Evolutionary conservation across 2,113 vertebrate genomes (phyloP).

Genomic region (Boulengeromyrus knoepffleri): DNA sequence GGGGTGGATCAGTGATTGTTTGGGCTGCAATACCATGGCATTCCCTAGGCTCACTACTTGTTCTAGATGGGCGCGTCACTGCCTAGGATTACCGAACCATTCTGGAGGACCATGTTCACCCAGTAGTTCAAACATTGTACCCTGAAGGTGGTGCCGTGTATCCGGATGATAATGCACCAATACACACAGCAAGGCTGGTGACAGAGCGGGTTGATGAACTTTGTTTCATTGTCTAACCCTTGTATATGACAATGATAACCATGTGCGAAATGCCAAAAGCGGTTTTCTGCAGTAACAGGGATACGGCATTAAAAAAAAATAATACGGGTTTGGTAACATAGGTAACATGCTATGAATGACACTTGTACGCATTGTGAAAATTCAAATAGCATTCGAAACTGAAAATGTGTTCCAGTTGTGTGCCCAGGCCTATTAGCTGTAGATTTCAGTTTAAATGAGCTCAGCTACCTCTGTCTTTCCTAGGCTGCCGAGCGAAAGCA

Average conservation of each 20-base stretch:
- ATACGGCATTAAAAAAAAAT: slow-evolving; percentile 19
- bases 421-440: slow-evolving; percentile 32
- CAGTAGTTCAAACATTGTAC: neutral
- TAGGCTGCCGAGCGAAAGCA: slow-evolving; percentile 2
- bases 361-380: neutral
- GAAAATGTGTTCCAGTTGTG: slow-evolving; percentile 28
- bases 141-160: neutral
- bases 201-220: neutral
- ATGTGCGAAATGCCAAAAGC: neutral
- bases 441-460: slow-evolving; percentile 42
- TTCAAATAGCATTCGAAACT: slow-evolving; percentile 7
- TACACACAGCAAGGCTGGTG: neutral
- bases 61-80: no score
- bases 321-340: slow-evolving; percentile 18
- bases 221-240: neutral
- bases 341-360: slow-evolving; percentile 20
- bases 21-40: no score
- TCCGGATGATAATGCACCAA: neutral
- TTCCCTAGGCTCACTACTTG: no score
- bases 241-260: neutral
- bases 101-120: neutral
- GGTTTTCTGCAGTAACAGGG: slow-evolving; percentile 13
- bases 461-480: slow-evolving; percentile 30
- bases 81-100: no score
- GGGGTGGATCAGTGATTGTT: no score